Evolutionary conservation across 2,888 invertebrate genomes (phyloP).

Genomic region (Mythimna albipuncta): DNA sequence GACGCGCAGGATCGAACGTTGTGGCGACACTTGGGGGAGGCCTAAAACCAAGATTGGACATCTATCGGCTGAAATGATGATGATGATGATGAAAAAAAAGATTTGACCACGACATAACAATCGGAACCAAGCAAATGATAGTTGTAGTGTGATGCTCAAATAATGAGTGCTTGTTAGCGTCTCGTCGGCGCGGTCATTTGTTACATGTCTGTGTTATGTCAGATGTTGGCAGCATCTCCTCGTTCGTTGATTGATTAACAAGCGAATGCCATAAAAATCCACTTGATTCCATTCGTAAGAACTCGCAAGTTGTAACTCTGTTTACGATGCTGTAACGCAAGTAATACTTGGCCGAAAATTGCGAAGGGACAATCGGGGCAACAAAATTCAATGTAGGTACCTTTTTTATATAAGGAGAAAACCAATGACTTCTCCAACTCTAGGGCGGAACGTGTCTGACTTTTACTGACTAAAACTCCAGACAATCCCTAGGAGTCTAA

Average conservation of each 20-base stretch:
- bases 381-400: neutral
- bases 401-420: too few species aligned
- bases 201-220: neutral
- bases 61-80: too few species aligned
- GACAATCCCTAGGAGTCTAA: too few species aligned
- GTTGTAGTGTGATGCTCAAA: slow-evolving; percentile 15
- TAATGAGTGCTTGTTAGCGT: slow-evolving; percentile 24
- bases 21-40: too few species aligned
- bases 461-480: too few species aligned
- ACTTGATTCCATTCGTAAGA: neutral
- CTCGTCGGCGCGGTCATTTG: neutral
- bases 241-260: slow-evolving; percentile 33
- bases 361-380: neutral
- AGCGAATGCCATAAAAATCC: slow-evolving; percentile 27
- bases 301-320: neutral
- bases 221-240: slow-evolving; percentile 27
- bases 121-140: slow-evolving; percentile 1
- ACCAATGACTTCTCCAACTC: too few species aligned
- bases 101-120: neutral
- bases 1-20: too few species aligned
- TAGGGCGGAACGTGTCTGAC: too few species aligned
- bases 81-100: too few species aligned
- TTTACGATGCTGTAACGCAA: neutral
- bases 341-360: neutral
- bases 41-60: too few species aligned